A percentile compares a stretch with the other conserved stretches of the same genome.
These are phyloP conservation scores for Panagrolaimus sp. DNA, from an alignment of 1,140 invertebrate genomes.

Conservation along the genomic window DNA sequence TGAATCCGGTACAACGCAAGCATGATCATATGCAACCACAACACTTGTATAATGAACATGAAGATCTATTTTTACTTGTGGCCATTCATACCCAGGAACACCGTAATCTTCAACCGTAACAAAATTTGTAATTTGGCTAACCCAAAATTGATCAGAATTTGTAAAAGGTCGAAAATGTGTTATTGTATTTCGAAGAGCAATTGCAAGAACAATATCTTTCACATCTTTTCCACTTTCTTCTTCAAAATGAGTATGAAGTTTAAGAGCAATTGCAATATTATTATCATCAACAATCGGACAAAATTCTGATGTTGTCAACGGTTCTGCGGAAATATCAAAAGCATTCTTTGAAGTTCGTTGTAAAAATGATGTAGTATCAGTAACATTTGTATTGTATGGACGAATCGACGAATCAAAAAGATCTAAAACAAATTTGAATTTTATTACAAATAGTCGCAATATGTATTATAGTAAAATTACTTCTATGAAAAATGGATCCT, in stretches of 20 bases:
- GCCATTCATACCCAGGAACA: slow-evolving; percentile 47
- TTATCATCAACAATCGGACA: slow-evolving; percentile 37
- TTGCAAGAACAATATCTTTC: slow-evolving; percentile 41
- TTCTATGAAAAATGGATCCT: slow-evolving; percentile 34
- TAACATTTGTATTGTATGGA: slow-evolving; percentile 29
- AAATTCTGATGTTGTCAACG: slow-evolving; percentile 27
- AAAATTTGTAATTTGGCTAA: slow-evolving; percentile 40
- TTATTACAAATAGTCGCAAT: background rate
- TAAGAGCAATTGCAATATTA: slow-evolving; percentile 41
- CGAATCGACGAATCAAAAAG: slow-evolving; percentile 1
- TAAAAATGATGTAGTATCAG: background rate
- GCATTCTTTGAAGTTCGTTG: background rate
- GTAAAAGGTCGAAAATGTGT: slow-evolving; percentile 41
- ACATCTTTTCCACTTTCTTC: slow-evolving; percentile 19
- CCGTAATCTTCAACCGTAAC: slow-evolving; percentile 46
- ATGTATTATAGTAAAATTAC: slow-evolving; percentile 23
- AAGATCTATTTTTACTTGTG: slow-evolving; percentile 36
- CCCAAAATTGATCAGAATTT: slow-evolving; percentile 32
- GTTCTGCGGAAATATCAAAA: slow-evolving; percentile 28
- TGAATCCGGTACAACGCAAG: slow-evolving; percentile 27
- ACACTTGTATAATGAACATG: slow-evolving; percentile 38
- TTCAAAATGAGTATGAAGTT: slow-evolving; percentile 31
- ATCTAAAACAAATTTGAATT: slow-evolving; percentile 33
- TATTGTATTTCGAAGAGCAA: slow-evolving; percentile 42
- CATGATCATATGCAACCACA: slow-evolving; percentile 44